Conservation (phyloP, 92 coral and sea anemone species). For the Phymanthus crucifer region DNA sequence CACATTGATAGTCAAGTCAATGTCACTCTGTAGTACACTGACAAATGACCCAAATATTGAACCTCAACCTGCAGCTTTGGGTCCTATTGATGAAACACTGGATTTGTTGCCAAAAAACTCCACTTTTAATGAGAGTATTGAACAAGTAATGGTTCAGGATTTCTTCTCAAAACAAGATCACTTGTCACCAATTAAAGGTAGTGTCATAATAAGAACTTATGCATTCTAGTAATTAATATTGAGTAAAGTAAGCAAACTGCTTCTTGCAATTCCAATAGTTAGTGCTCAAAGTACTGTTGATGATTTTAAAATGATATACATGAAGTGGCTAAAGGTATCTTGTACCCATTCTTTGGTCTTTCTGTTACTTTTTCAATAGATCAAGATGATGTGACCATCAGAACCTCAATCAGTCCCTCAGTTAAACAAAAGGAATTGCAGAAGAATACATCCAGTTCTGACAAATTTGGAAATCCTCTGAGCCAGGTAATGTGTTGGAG, state of each 20-base stretch:
- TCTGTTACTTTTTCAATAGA: background rate
- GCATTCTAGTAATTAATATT: no score
- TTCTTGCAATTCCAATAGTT: no score
- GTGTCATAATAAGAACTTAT: background rate
- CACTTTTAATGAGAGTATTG: constrained; percentile 34
- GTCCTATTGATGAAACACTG: background rate
- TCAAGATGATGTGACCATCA: background rate
- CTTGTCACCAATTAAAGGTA: constrained; percentile 24
- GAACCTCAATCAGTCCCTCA: background rate
- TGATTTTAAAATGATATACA: no score
- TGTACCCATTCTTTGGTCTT: background rate
- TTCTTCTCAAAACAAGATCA: constrained; percentile 11
- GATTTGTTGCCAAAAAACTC: constrained; percentile 22
- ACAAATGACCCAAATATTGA: background rate
- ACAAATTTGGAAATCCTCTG: background rate
- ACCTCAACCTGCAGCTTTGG: background rate
- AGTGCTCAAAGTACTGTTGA: no score
- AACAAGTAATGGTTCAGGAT: background rate
- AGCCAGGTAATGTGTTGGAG: background rate
- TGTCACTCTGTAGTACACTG: constrained; percentile 23
- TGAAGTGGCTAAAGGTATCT: no score
- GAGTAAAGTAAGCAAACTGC: no score
- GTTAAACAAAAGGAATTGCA: background rate
- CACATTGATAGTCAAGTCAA: constrained; percentile 25
- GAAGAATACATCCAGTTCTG: background rate